Evolutionary conservation across 2,888 invertebrate species (phyloP).

Genomic region (Chymomyza fuscimana): DNA sequence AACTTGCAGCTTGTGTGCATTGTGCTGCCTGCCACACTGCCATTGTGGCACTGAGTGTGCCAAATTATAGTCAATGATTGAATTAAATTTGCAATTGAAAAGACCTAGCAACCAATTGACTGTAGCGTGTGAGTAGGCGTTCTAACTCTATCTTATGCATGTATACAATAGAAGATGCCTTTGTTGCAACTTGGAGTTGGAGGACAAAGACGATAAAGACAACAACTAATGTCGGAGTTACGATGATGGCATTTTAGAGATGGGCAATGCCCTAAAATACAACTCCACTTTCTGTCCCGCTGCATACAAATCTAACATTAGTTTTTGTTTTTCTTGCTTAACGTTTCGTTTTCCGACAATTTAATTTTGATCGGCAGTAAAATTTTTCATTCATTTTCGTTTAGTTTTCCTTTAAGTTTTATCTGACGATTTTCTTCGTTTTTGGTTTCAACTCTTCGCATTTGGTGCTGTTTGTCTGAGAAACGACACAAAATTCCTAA

Average conservation of each 20-base stretch:
- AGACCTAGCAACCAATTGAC: constrained; percentile 28
- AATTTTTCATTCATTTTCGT: no score
- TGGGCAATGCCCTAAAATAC: background rate
- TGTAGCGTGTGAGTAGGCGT: constrained; percentile 29
- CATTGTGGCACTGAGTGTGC: constrained; percentile 48
- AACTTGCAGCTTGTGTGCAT: background rate
- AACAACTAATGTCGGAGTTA: constrained; percentile 11
- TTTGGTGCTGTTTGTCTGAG: no score
- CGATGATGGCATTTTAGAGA: background rate
- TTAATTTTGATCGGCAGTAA: no score
- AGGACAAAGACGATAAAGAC: constrained; percentile 1
- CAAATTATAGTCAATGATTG: constrained; percentile 73
- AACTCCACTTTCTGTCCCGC: no score
- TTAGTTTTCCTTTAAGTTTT: no score
- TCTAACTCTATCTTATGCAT: background rate
- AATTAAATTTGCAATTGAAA: constrained; percentile 75
- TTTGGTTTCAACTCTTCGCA: no score
- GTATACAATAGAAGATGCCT: background rate
- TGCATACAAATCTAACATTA: no score
- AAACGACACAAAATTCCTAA: no score
- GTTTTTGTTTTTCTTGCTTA: no score
- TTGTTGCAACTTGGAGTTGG: constrained; percentile 27
- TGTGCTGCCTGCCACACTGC: constrained; percentile 1
- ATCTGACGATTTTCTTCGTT: no score
- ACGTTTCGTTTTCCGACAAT: no score